A percentile compares a stretch with the other conserved stretches of the same genome.
These are phyloP conservation scores for Arctia plantaginis DNA, from an alignment of 2,888 invertebrate species.

Conservation along the genomic window DNA sequence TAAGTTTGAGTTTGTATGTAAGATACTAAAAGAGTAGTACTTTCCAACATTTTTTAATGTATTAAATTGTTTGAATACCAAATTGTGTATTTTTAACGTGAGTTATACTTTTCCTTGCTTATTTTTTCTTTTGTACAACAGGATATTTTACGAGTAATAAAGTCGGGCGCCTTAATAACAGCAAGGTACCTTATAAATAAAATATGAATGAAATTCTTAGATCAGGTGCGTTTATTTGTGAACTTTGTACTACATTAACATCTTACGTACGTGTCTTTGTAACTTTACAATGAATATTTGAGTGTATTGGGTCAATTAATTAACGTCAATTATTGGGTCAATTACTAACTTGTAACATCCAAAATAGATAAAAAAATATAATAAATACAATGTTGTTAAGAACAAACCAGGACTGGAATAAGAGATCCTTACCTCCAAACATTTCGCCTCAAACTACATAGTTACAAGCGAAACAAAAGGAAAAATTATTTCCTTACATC, in stretches of 20 bases:
- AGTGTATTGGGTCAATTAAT: conserved; percentile 4
- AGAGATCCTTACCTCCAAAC: conserved; percentile 43
- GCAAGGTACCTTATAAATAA: conserved; percentile 58
- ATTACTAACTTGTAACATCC: neutral
- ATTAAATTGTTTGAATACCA: conserved; percentile 48
- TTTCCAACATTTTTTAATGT: conserved; percentile 40
- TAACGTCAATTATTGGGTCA: too few relatives aligned
- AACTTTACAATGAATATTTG: conserved; percentile 19
- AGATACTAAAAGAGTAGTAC: conserved; percentile 20
- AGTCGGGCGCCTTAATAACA: conserved; percentile 55
- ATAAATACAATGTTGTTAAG: neutral
- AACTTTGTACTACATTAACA: conserved; percentile 22
- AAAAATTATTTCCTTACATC: conserved; percentile 75
- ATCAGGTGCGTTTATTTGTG: conserved; percentile 40
- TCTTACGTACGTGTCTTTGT: conserved; percentile 17
- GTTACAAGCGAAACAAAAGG: conserved; percentile 64
- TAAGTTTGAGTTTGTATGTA: conserved; percentile 59
- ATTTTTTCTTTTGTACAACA: conserved; percentile 46
- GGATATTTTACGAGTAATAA: conserved; percentile 60
- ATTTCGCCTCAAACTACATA: conserved; percentile 57
- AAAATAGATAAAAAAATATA: neutral
- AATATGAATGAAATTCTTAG: conserved; percentile 54
- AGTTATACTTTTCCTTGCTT: conserved; percentile 38
- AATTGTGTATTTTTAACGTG: conserved; percentile 32
- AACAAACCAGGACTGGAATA: conserved; percentile 33